Evolutionary conservation across 1,140 invertebrate species (phyloP), one percentile per base, ranked within the genome.

Genomic region (Nylanderia fulva): DNA sequence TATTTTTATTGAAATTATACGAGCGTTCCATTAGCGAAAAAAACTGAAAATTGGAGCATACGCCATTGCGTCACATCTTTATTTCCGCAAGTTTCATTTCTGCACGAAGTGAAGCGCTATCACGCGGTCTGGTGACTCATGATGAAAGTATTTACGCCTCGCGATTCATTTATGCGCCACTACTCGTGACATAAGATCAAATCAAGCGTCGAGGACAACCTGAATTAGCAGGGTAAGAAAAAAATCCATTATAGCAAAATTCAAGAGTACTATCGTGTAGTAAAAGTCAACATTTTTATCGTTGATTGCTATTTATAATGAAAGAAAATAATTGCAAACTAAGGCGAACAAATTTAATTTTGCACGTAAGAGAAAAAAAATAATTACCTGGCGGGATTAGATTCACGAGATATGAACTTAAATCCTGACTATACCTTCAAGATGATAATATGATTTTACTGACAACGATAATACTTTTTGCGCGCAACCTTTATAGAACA

Each of bases 81-180:
- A 72, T 84, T 72, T 85, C 52, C 56, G 54, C 36, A 69, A 39
- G 27, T 7, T 61, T 27, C 11, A 0, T 13, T 54, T 56, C n/a
- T 68, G 42, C 56, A 63, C 27, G 58, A 75, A 72, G 42, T 64
- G 72, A 15, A 48, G 54, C 24, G 45, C 29, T 64, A 74, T 63
- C 42, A 18, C 64, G 66, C 33, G 27, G 52, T 83, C 63, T 52
- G 79, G 56, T 89, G 86, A 89, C 71, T 90, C 86, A 90, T 42
- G 15, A 61, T 36, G 64, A 86, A 84, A 86, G 71, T 66, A 88
- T 87, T 85, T 82, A 80, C 54, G 45, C 18, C 27, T 39, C 48
- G 36, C 48, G 71, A 36, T 84, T 86, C 80, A 18, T 77, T 58
- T 54, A 39, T 39, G 18, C 45, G 42, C 21, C 33, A 58, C 15